These are phyloP conservation scores for Geopemphigus sp. DNA, from an alignment of 1,140 invertebrate species.

Conservation along the genomic window DNA sequence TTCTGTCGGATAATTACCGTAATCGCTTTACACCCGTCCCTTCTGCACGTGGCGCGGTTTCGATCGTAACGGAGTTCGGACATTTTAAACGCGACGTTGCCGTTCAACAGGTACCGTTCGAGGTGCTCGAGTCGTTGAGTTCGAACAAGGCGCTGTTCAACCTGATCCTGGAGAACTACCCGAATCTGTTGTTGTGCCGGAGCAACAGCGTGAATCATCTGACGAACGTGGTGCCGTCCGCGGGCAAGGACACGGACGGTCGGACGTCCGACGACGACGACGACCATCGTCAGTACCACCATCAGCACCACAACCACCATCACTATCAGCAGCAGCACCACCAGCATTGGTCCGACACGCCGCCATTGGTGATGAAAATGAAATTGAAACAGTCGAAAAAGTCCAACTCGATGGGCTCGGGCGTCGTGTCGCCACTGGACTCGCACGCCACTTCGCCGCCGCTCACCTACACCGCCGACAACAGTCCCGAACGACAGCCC, in stretches of 20 bases:
- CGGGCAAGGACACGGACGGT: neutral
- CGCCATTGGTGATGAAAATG: constrained; percentile 33
- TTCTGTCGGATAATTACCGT: too few species aligned
- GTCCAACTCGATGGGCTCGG: constrained; percentile 10
- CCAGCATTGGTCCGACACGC: neutral
- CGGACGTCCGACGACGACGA: neutral
- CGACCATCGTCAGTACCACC: too few species aligned
- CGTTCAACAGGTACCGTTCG: constrained; percentile 64
- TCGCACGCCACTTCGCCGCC: neutral
- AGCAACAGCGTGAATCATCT: constrained; percentile 69
- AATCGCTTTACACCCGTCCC: too few species aligned
- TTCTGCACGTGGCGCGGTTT: too few species aligned
- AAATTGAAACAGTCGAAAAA: constrained; percentile 34
- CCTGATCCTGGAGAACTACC: constrained; percentile 68
- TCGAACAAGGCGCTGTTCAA: constrained; percentile 64
- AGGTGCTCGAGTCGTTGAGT: constrained; percentile 71
- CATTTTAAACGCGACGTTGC: too few species aligned
- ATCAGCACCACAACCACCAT: too few species aligned
- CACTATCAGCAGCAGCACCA: too few species aligned
- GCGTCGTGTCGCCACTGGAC: neutral
- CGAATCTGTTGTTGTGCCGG: constrained; percentile 67
- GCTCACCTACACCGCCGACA: neutral
- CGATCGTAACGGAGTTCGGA: too few species aligned
- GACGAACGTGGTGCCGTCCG: constrained; percentile 2
- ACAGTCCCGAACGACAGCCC: constrained; percentile 21